Percentiles rank a stretch among this genome's conserved stretches.
Evolutionary conservation across 2,888 invertebrate genomes (phyloP).

Genomic region (Chloroclysta siterata): DNA sequence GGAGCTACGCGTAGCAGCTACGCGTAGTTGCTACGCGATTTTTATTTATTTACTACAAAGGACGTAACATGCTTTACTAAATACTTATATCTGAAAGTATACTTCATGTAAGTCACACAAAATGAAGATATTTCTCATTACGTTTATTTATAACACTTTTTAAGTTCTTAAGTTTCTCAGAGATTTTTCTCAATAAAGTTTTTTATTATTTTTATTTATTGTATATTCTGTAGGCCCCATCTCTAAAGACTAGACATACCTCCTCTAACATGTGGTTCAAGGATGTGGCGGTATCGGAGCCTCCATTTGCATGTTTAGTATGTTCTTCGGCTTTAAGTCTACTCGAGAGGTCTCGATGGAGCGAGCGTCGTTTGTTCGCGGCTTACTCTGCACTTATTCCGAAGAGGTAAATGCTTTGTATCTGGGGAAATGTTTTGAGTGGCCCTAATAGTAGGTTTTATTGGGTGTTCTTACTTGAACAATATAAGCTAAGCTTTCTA

Average conservation of each 20-base stretch:
- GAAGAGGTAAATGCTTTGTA: conserved; percentile 24
- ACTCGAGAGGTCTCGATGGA: conserved; percentile 37
- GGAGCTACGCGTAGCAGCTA: too few relatives aligned
- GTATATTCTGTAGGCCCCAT: conserved; percentile 2
- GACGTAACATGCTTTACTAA: too few relatives aligned
- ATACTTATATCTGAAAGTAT: too few relatives aligned
- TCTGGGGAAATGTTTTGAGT: conserved; percentile 38
- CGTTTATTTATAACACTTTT: too few relatives aligned
- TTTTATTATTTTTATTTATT: too few relatives aligned
- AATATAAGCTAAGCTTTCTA: too few relatives aligned
- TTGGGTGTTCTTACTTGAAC: not conserved
- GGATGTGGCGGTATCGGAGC: conserved; percentile 51
- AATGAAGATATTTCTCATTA: too few relatives aligned
- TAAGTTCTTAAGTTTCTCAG: too few relatives aligned
- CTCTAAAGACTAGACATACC: conserved; percentile 18
- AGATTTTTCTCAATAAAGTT: too few relatives aligned
- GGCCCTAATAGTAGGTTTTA: conserved; percentile 25
- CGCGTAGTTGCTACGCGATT: too few relatives aligned
- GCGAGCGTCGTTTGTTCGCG: conserved; percentile 36
- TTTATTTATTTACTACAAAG: too few relatives aligned
- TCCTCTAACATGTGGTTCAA: conserved; percentile 57
- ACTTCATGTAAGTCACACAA: too few relatives aligned
- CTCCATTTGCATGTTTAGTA: conserved; percentile 60
- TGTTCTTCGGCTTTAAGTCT: conserved; percentile 46
- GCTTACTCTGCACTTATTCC: conserved; percentile 39